These are phyloP conservation scores for Drosophila melanica DNA, from an alignment of 1,140 invertebrate genomes.

Conservation along the genomic window DNA sequence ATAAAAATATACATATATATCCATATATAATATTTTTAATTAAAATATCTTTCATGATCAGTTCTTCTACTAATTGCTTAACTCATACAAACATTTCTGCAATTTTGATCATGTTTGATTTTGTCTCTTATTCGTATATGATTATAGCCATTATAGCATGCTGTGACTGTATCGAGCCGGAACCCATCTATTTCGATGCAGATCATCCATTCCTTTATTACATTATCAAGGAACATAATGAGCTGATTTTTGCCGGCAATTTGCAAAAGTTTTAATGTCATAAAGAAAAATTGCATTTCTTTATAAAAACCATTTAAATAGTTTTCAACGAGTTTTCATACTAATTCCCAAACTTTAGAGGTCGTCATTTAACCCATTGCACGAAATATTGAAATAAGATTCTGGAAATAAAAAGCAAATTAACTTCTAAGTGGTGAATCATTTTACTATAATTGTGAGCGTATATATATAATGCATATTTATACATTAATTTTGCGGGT, in stretches of 20 bases:
- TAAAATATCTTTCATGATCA: too few relatives aligned
- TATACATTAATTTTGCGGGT: too few relatives aligned
- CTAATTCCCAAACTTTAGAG: too few relatives aligned
- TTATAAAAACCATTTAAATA: too few relatives aligned
- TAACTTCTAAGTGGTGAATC: neutral
- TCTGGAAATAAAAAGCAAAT: neutral
- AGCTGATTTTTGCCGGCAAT: constrained; percentile 47
- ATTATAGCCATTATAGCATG: constrained; percentile 5
- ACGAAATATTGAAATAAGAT: neutral
- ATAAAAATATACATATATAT: too few relatives aligned
- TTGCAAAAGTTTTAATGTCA: neutral
- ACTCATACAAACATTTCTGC: neutral
- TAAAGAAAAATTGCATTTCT: too few relatives aligned
- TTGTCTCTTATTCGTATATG: constrained; percentile 4
- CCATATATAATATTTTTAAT: too few relatives aligned
- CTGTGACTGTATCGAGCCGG: constrained; percentile 12
- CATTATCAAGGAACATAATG: constrained; percentile 27
- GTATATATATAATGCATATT: too few relatives aligned
- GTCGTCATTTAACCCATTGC: neutral
- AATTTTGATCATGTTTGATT: neutral
- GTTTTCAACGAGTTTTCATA: too few relatives aligned
- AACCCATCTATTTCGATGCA: constrained; percentile 38
- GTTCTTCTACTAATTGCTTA: neutral
- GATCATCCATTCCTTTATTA: constrained; percentile 61
- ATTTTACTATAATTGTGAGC: too few relatives aligned